Evolutionary conservation across 2,888 invertebrate species (phyloP).

Genomic region (Aleiodes leptofemur): DNA sequence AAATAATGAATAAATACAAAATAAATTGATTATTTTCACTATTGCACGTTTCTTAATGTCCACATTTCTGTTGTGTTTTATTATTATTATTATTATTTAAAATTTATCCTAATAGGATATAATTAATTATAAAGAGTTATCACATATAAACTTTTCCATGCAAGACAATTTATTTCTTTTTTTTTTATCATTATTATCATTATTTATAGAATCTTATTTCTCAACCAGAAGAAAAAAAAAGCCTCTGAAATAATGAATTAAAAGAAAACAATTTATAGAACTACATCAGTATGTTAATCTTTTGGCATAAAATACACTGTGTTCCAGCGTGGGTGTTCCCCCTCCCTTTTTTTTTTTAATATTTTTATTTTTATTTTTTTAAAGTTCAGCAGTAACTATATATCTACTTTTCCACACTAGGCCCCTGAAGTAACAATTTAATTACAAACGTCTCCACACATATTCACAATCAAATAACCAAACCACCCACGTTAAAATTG

Average conservation of each 20-base stretch:
- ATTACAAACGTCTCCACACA: slow-evolving; percentile 67
- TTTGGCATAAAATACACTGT: slow-evolving; percentile 19
- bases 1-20: no score
- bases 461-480: slow-evolving; percentile 62
- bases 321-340: slow-evolving; percentile 58
- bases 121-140: no score
- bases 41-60: no score
- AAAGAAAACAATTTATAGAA: not conserved
- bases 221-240: not conserved
- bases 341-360: slow-evolving; percentile 60
- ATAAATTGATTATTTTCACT: no score
- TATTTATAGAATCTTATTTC: no score
- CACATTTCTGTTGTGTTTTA: no score
- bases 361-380: no score
- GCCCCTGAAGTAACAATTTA: slow-evolving; percentile 75
- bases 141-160: no score
- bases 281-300: slow-evolving; percentile 9
- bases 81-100: no score
- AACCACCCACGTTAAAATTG: slow-evolving; percentile 75
- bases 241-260: not conserved
- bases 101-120: no score
- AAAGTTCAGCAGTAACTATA: slow-evolving; percentile 73
- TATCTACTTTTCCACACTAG: slow-evolving; percentile 24
- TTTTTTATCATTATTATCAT: no score
- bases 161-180: no score